phyloP scores from a whole-genome alignment of 2,888 invertebrate species.

The Gymnosoma rotundatum region DNA sequence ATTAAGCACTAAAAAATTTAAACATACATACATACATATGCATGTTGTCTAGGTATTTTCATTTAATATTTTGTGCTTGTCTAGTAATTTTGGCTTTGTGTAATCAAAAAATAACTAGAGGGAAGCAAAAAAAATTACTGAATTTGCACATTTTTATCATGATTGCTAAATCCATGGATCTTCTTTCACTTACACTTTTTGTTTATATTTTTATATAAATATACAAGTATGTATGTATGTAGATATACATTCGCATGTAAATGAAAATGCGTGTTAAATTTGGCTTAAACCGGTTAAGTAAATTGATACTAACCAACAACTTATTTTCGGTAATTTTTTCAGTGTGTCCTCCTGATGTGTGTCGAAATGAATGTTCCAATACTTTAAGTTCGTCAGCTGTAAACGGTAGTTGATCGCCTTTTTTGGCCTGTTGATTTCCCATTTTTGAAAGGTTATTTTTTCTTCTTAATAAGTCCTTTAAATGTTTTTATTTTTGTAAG shows the following conservation, averaged over 20 bases:
- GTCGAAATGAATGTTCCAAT: constrained; percentile 76
- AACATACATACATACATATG: neutral
- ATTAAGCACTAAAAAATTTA: too few relatives aligned
- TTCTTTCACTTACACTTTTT: constrained; percentile 38
- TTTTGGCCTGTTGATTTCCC: constrained; percentile 74
- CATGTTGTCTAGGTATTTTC: neutral
- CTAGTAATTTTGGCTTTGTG: too few relatives aligned
- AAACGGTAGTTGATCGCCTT: constrained; percentile 68
- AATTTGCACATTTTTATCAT: constrained; percentile 34
- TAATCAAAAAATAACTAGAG: neutral
- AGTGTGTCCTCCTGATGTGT: constrained; percentile 75
- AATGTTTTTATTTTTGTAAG: neutral
- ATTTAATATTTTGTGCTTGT: neutral
- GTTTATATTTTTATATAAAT: neutral
- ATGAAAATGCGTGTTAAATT: neutral
- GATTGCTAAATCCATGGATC: constrained; percentile 29
- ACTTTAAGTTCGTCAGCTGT: constrained; percentile 77
- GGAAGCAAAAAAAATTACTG: constrained; percentile 38
- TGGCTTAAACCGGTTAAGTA: neutral
- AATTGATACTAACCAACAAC: constrained; percentile 74
- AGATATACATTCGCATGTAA: too few relatives aligned
- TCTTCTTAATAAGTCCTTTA: constrained; percentile 1
- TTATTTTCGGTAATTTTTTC: constrained; percentile 77
- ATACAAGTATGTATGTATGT: neutral
- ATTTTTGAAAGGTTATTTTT: constrained; percentile 58